phyloP scores from a whole-genome alignment of 2,113 vertebrate species.

The Leucoraja erinaceus region DNA sequence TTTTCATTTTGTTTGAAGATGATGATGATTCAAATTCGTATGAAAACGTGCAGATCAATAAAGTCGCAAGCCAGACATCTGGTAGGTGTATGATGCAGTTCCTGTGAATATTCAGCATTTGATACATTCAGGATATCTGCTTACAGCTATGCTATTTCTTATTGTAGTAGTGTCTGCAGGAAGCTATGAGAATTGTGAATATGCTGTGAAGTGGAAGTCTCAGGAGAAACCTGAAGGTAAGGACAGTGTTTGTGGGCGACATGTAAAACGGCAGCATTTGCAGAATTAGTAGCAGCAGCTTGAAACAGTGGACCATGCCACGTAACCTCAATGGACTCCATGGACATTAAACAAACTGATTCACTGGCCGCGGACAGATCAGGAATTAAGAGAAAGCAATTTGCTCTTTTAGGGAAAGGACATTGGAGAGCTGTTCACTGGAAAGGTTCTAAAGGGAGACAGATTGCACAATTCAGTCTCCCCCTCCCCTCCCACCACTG shows the following conservation, averaged over 20 bases:
- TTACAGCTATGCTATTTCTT: background rate
- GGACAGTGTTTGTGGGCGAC: too few species aligned
- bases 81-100: conserved; percentile 41
- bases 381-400: background rate
- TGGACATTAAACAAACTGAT: background rate
- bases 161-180: background rate
- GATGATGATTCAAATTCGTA: conserved; percentile 53
- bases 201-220: conserved; percentile 46
- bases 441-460: background rate
- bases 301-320: too few species aligned
- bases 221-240: background rate
- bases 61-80: rapidly evolving
- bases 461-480: background rate
- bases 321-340: background rate
- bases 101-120: background rate
- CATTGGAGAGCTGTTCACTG: background rate
- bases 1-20: conserved; percentile 41
- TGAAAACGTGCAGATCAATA: conserved; percentile 50
- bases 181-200: conserved; percentile 55
- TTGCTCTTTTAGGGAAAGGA: background rate
- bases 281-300: background rate
- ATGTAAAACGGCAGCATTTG: background rate
- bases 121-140: background rate
- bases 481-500: too few species aligned
- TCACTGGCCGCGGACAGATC: background rate